Base-by-base conservation (phyloP, 2,113 vertebrate genomes). In the Columbina picui region DNA sequence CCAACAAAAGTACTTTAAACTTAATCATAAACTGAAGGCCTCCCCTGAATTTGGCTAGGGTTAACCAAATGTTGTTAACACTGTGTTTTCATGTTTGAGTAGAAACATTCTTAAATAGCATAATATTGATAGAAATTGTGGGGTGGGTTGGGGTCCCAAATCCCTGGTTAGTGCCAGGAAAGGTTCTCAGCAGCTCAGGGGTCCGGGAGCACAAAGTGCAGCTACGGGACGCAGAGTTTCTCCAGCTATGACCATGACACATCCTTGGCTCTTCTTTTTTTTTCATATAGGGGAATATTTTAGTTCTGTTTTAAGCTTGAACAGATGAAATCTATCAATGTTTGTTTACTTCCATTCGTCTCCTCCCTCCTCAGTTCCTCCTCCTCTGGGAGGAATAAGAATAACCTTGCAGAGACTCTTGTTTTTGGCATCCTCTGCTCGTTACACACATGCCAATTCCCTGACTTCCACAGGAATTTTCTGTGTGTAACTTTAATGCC, bases 1-100 rank as follows among this genome's bases (percentile, higher is more conserved):
- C 36, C 39, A 80, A 64, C 61, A 76, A 77, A 86, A 73, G 30
- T 60, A 68, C 34, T 74, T 86, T 7, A 16, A 38, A 49, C 57
- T 43, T 53, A 63, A 85, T 63, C 29, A 71, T 29, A 55, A 70
- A 38, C 53, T 47, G 38, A 84, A 67, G 45, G 41, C 49, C 45
- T 74, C 67, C 55, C 59, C 59, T 86, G 59, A 4, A 18, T 27
- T n/a, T 0, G 0, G 23, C 34, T 1, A 0, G 32, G 15, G 32
- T 70, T 67, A 63, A 90, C 67, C 32, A 81, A 78, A 67, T 2
- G n/a, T 38, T 4, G 2, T 34, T 55, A 65, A 57, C 13, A 6
- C 21, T 1, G 3, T 45, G 41, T 32, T 39, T 45, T 77, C 67
- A 25, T 3, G 9, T 83, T 65, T 61, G 50, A 67, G 38, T 21